Percentiles rank a stretch among this genome's conserved stretches.
Evolutionary conservation across 2,888 invertebrate species (phyloP).

Genomic region (Archaeoteleia sp.): DNA sequence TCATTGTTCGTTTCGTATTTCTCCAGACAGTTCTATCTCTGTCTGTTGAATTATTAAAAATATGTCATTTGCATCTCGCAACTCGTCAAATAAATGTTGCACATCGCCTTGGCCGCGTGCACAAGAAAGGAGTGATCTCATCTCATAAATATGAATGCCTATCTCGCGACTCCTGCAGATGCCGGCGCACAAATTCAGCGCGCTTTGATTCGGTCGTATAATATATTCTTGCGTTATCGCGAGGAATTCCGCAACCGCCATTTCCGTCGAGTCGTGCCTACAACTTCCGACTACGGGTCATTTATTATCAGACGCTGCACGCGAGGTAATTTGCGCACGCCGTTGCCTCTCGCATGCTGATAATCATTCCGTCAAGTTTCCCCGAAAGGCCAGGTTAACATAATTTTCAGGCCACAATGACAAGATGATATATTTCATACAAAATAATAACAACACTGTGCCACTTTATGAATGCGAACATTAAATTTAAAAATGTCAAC

Average conservation of each 20-base stretch:
- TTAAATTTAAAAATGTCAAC: no score
- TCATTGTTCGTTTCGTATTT: no score
- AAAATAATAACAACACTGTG: not conserved
- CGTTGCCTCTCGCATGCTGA: conserved; percentile 1
- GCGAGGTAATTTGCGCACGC: not conserved
- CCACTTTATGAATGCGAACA: no score
- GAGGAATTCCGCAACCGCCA: conserved; percentile 11
- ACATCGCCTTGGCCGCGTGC: conserved; percentile 50
- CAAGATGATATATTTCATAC: not conserved
- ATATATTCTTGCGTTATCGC: conserved; percentile 28
- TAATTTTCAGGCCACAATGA: conserved; percentile 9
- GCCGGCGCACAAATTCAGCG: not conserved
- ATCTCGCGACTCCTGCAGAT: conserved; percentile 21
- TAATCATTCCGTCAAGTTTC: not conserved
- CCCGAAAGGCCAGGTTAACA: not conserved
- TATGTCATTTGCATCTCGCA: no score
- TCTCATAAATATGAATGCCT: conserved; percentile 60
- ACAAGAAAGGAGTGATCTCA: conserved; percentile 63
- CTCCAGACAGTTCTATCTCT: no score
- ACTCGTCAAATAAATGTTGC: not conserved
- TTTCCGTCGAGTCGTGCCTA: conserved; percentile 15
- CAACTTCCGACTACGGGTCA: conserved; percentile 24
- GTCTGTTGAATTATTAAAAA: no score
- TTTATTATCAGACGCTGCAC: not conserved
- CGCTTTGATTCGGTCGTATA: conserved; percentile 4